These are phyloP conservation scores for Cosmia trapezina DNA, from an alignment of 2,888 invertebrate species.

Conservation along the genomic window DNA sequence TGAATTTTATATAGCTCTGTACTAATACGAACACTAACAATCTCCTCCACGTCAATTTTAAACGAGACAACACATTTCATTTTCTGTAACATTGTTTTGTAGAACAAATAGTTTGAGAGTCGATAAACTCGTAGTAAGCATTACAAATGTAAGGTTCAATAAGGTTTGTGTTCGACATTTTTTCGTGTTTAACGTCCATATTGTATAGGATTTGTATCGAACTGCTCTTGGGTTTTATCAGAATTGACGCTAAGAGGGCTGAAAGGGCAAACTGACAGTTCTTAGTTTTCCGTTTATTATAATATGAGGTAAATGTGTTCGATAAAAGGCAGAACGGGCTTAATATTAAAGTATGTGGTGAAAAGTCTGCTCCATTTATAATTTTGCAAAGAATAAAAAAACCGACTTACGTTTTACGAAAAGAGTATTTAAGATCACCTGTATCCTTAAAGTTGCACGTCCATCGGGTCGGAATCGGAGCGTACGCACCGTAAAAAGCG, in stretches of 20 bases:
- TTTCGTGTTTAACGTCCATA: conserved; percentile 26
- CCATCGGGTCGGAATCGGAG: too few relatives aligned
- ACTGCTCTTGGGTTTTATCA: conserved; percentile 34
- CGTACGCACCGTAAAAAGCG: too few relatives aligned
- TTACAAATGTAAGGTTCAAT: conserved; percentile 29
- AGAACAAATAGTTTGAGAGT: conserved; percentile 35
- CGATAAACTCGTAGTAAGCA: conserved; percentile 46
- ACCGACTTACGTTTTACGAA: background rate
- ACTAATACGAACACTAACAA: background rate
- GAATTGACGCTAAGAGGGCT: conserved; percentile 48
- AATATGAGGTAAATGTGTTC: background rate
- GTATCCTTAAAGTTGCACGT: too few relatives aligned
- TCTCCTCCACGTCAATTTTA: background rate
- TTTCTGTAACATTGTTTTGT: conserved; percentile 19
- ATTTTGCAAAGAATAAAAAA: background rate
- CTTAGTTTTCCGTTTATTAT: conserved; percentile 16
- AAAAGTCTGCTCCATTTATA: background rate
- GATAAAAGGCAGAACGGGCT: background rate
- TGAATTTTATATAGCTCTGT: background rate
- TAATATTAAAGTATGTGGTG: background rate
- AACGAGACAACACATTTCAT: conserved; percentile 14
- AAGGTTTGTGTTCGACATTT: conserved; percentile 34
- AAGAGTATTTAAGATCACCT: background rate
- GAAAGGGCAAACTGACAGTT: conserved; percentile 6
- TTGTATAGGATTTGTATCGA: conserved; percentile 24